These are phyloP conservation scores for Rhizomys pruinosus DNA, from an alignment of 2,113 vertebrate species.

Conservation along the genomic window DNA sequence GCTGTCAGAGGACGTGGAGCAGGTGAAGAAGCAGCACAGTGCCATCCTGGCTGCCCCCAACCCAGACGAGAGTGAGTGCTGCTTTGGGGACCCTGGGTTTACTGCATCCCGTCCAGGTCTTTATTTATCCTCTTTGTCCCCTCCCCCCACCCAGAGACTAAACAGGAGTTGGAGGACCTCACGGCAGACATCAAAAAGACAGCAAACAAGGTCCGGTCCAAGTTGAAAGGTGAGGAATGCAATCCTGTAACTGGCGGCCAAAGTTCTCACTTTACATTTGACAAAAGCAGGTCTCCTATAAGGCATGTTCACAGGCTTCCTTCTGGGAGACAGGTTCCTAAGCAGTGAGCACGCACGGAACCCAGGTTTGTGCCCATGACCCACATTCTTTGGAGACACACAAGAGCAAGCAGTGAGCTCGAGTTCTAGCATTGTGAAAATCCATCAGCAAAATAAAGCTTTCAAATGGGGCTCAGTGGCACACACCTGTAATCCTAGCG, in stretches of 20 bases:
- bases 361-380: neutral
- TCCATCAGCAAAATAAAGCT: neutral
- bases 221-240: constrained; percentile 93
- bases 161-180: constrained; percentile 97
- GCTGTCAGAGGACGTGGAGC: constrained; percentile 95
- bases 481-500: neutral
- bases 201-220: constrained; percentile 98
- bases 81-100: rapidly evolving
- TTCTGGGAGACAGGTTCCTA: constrained; percentile 20
- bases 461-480: neutral
- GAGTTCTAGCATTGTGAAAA: neutral
- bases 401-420: neutral
- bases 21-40: constrained; percentile 97
- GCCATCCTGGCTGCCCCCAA: constrained; percentile 95
- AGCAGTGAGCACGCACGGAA: neutral
- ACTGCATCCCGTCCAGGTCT: neutral
- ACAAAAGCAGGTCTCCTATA: neutral
- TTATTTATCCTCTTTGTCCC: neutral
- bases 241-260: neutral
- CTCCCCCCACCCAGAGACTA: constrained; percentile 91
- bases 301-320: neutral
- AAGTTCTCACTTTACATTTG: neutral
- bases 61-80: constrained; percentile 93
- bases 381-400: neutral
- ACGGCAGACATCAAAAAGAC: constrained; percentile 98